A percentile compares a stretch with the other conserved stretches of the same genome.
Evolutionary conservation across 2,113 vertebrate genomes (phyloP).

Genomic region (Osmerus eperlanus): DNA sequence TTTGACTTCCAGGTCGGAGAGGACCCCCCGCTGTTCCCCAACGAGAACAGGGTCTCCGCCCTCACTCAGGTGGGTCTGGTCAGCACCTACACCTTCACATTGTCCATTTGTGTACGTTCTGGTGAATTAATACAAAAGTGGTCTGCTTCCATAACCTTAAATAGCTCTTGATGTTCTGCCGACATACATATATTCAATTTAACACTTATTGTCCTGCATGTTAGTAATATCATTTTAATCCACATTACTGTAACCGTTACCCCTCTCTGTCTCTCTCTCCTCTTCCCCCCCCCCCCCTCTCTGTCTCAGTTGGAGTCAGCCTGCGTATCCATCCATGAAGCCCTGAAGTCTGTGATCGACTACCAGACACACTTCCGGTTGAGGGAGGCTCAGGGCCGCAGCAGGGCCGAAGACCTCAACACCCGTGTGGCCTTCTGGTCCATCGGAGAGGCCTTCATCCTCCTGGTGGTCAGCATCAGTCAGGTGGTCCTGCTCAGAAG

Average conservation of each 20-base stretch:
- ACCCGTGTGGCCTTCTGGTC: constrained; percentile 98
- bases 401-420: constrained; percentile 95
- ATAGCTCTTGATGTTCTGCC: too few relatives aligned
- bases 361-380: constrained; percentile 97
- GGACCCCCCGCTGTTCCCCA: constrained; percentile 95
- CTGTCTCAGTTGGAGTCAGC: constrained; percentile 92
- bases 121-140: too few relatives aligned
- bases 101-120: neutral
- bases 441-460: constrained; percentile 92
- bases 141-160: too few relatives aligned
- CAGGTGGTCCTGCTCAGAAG: constrained; percentile 96
- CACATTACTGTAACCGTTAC: too few relatives aligned
- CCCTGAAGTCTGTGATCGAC: constrained; percentile 94
- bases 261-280: too few relatives aligned
- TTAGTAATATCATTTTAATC: too few relatives aligned
- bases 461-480: constrained; percentile 96
- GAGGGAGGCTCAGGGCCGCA: constrained; percentile 93
- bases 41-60: constrained; percentile 93
- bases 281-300: neutral
- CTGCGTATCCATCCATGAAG: constrained; percentile 97
- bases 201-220: too few relatives aligned
- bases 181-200: too few relatives aligned
- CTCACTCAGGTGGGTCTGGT: constrained; percentile 87
- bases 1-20: constrained; percentile 98
- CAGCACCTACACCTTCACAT: too few relatives aligned